Base-by-base conservation (phyloP, 2,888 invertebrate species). In the Himalopsyche anomala region DNA sequence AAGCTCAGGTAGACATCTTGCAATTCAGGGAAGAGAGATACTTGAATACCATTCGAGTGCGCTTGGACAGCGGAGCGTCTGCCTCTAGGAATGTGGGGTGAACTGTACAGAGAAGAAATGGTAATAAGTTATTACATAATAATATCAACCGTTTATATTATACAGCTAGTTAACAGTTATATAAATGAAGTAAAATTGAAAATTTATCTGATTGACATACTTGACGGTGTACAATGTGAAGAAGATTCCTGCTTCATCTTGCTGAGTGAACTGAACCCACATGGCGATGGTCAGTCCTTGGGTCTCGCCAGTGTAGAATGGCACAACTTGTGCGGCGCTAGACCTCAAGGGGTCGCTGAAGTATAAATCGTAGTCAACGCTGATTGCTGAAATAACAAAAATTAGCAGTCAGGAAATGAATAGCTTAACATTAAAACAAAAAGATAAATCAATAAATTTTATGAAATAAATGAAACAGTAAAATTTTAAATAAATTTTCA, bases 291-390 rank as follows among this genome's bases (percentile, higher is more conserved):
- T 98, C 51, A 99, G 91, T 90, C 97, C 96, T 89, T 95, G 95
- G 85, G 96, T 95, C 19, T 95, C 94, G 5, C 95, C 95, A 17
- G 96, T 96, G 89, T 96, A 95, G 92, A 99, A 98, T 84, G 99
- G 99, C 90, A 99, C 97, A 17, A 98, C 95, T 92, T 99, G 96
- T 40, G 98, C 96, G 5, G 99, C 99, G 89, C 97, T 97, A 87
- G 98, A 98, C 17, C 98, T 95, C 17, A 96, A 94, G 80, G 97
- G 95, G 91, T 99, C 98, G 90, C 98, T 97, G 92, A 99, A 98
- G 94, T 97, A 98, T 12, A 99, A 93, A 91, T 99, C 99, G 91
- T 99, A 99, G 92, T 99, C 98, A n/a, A 98, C 97, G 92, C 98
- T 98, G 89, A 99, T 97, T n/a, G 97, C 98, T 98, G 92, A 74